phyloP scores from a whole-genome alignment of 2,113 vertebrate genomes.

The Aptenodytes patagonicus region DNA sequence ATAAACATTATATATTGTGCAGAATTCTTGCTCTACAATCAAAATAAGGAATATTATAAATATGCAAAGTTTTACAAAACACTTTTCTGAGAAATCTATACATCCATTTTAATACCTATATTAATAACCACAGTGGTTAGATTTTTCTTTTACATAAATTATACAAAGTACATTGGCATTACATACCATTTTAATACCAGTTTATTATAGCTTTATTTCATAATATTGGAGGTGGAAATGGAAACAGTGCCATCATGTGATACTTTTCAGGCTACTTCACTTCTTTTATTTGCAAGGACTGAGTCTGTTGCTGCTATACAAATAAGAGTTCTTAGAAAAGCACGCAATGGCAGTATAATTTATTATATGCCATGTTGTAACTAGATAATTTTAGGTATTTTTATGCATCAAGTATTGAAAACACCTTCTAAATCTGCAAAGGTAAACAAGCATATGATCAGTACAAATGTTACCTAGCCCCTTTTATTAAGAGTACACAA shows the following conservation, averaged over 20 bases:
- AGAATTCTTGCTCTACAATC: conserved; percentile 35
- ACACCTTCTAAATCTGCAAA: conserved; percentile 32
- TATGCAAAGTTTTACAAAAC: conserved; percentile 67
- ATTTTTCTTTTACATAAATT: conserved; percentile 77
- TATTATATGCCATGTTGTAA: neutral
- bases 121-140: conserved; percentile 59
- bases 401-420: neutral
- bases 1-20: conserved; percentile 34
- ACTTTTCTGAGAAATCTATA: conserved; percentile 59
- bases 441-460: neutral
- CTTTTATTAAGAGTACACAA: conserved; percentile 8
- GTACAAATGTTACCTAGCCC: neutral
- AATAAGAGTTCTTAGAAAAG: conserved; percentile 54
- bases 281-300: conserved; percentile 72
- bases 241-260: conserved; percentile 99
- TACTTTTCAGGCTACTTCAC: conserved; percentile 90
- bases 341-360: neutral
- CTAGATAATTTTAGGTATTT: neutral
- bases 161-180: conserved; percentile 65
- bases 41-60: conserved; percentile 62
- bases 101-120: conserved; percentile 53
- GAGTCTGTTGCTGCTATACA: conserved; percentile 54
- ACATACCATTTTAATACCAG: conserved; percentile 71
- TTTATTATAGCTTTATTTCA: conserved; percentile 80
- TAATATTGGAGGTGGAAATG: conserved; percentile 87